Conservation (phyloP, 1,140 invertebrate genomes). For the Bombus picipes region DNA sequence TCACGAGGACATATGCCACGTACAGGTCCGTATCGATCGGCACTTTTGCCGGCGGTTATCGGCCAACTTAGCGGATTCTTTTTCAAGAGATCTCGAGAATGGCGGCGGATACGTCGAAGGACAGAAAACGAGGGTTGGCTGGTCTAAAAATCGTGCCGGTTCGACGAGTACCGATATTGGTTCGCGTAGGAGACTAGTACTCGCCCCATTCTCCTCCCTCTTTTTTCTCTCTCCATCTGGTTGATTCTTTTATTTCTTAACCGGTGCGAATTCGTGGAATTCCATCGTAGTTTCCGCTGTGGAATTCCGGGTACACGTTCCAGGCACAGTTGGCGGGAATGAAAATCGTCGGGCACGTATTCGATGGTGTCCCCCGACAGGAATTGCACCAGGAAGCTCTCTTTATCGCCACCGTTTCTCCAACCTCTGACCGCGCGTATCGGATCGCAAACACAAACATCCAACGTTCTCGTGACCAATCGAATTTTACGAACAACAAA, state of each 20-base stretch:
- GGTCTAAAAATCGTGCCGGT: conserved; percentile 37
- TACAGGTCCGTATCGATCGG: conserved; percentile 62
- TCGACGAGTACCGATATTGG: conserved; percentile 42
- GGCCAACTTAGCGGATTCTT: conserved; percentile 64
- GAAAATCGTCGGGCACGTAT: conserved; percentile 27
- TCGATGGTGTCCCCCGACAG: not conserved
- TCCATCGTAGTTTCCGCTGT: not conserved
- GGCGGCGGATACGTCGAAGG: not conserved
- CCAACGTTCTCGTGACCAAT: not conserved
- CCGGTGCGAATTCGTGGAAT: not conserved
- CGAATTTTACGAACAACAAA: not conserved
- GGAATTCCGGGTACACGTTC: conserved; percentile 31
- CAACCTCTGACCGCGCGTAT: not conserved
- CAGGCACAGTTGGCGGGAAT: conserved; percentile 28
- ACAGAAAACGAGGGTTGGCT: not conserved
- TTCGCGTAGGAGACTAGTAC: not conserved
- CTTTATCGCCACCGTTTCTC: not conserved
- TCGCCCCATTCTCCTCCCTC: not conserved
- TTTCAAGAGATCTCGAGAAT: conserved; percentile 52
- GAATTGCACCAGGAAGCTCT: not conserved
- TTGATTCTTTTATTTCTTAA: conserved; percentile 4
- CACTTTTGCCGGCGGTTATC: conserved; percentile 45
- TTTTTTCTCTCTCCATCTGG: too few relatives aligned
- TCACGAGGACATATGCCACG: conserved; percentile 6
- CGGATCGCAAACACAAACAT: not conserved